Base-by-base conservation (phyloP, 2,113 vertebrate species). In the Otis tarda region DNA sequence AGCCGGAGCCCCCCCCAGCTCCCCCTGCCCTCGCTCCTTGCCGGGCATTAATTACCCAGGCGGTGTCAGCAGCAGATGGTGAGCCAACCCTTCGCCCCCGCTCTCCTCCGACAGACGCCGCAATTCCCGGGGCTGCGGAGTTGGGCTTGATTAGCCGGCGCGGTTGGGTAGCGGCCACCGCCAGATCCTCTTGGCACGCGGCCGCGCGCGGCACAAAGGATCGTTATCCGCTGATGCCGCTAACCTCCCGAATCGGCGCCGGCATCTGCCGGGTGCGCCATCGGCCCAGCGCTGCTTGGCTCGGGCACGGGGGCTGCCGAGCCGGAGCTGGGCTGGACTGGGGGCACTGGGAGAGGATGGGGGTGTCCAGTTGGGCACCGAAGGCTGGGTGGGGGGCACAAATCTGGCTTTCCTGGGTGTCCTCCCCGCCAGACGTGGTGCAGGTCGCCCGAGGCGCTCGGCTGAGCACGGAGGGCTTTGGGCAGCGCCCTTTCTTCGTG, bases 31-130 rank as follows among this genome's bases (percentile, higher is more conserved):
- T 68, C 68, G 41, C 71, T 91, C 83, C 89, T 87, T 94, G 70
- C 80, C 91, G 25, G 83, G 77, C 89, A 89, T 97, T 96, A 93
- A 97, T 96, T 95, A 96, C 93, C 83, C 95, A 94, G 95, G 76
- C 95, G 94, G 84, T 95, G 95, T 76, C 93, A 85, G 93, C 95
- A 94, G 95, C 97, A 97, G 97, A 96, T 97, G 97, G 96, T 60
- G 93, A 89, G 92, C 33, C 47, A 88, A 84, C 89, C 77, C 50
- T 2, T 53, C 37, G 65, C 81, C 97, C 93, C 80, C 5, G 41
- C 57, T 60, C 92, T 79, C 90, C 86, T 80, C 55, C 95, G 74
- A 31, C 90, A 89, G 95, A 81, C 90, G 57, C 81, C 33, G 49
- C 92, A 88, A 70, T 92, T 94, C 94, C 91, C 70, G 52, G 91